Evolutionary conservation across 2,113 vertebrate genomes (phyloP).

Genomic region (Carassius gibelio): DNA sequence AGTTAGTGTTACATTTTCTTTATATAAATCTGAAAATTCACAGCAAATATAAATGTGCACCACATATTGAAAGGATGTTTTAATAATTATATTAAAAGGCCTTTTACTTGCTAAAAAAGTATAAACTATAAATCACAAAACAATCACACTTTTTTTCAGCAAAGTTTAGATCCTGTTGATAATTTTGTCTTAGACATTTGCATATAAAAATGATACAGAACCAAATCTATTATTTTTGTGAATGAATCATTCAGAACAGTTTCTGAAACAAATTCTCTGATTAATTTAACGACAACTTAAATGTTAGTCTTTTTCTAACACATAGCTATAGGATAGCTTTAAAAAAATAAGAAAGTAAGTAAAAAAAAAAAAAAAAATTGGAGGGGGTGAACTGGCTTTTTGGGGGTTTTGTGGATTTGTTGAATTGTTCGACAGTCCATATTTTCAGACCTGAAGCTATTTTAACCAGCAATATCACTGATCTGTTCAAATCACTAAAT

Average conservation of each 20-base stretch:
- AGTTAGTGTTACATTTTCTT: neutral
- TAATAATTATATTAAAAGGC: neutral
- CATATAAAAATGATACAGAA: neutral
- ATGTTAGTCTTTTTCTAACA: neutral
- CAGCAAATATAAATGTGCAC: neutral
- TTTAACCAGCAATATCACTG: neutral
- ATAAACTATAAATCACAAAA: neutral
- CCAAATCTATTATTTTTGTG: neutral
- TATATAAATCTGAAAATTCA: neutral
- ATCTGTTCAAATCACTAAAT: neutral
- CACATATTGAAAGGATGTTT: too few relatives aligned
- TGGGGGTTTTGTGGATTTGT: neutral
- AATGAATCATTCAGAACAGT: neutral
- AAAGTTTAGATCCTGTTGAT: neutral
- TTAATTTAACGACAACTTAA: neutral
- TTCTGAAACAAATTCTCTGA: neutral
- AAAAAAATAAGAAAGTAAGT: too few relatives aligned
- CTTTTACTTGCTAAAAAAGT: neutral
- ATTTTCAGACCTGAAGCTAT: conserved; percentile 1
- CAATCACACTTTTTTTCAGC: neutral
- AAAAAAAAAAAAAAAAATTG: too few relatives aligned
- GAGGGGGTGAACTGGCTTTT: too few relatives aligned
- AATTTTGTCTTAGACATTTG: neutral
- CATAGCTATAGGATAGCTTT: neutral
- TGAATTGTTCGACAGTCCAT: neutral